Base-by-base conservation (phyloP, 2,888 invertebrate genomes). In the Escarpia spicata region DNA sequence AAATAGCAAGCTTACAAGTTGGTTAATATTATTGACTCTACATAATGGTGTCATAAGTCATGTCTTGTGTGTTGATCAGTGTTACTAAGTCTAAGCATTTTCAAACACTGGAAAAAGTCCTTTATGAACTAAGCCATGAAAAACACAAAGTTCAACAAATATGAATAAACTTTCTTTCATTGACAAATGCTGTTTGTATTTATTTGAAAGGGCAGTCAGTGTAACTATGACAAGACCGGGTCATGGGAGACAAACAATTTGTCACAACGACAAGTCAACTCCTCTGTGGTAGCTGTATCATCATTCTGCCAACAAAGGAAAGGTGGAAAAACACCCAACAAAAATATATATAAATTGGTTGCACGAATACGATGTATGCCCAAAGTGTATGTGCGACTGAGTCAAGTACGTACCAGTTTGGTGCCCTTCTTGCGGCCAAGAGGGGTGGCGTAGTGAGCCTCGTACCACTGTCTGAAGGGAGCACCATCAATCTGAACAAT, bases 391-490 rank as follows among this genome's bases (percentile, higher is more conserved):
- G 37, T 60, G 91, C 97, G 97, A 97, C 94, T 4, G 75, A n/a
- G n/a, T 75, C 19, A 75, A 26, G 26, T n/a, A 98, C 98, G 97
- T 98, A 97, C 97, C 95, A 96, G 94, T 94, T 99, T 99, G 90
- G 98, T 98, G 19, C 95, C 95, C 97, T 99, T 99, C 97, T 99
- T 99, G 95, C 99, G 98, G 94, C 99, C 99, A 95, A 99, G 97
- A 92, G 99, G 99, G 95, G 98, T 97, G 94, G 98, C 98, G 97
- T 99, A 99, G 97, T 99, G 99, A 94, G 98, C 98, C 97, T 99
- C 99, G 96, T 99, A 99, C 99, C 99, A 99, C 97, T 99, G 99
- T 96, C 99, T 98, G 97, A 99, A 99, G 93, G 99, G 99, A 75
- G 99, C 98, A 91, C 99, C 99, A 97, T 99, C 99, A 95, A 99